A percentile compares a stretch with the other conserved stretches of the same genome.
Evolutionary conservation across 2,113 vertebrate species (phyloP).

Genomic region (Aepyceros melampus): DNA sequence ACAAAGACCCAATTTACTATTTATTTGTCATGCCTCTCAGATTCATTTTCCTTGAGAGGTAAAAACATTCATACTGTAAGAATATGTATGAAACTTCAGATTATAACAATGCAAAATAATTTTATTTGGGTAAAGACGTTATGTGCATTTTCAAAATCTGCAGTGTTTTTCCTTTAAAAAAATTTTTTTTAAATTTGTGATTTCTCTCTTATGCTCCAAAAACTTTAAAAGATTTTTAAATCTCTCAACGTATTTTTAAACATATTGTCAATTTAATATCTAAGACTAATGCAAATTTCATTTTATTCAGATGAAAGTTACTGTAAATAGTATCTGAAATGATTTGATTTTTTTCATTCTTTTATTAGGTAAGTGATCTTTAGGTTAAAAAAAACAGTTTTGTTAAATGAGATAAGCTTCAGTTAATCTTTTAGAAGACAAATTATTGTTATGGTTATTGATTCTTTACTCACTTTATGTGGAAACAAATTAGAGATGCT

Average conservation of each 20-base stretch:
- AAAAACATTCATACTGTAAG: neutral
- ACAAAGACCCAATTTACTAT: neutral
- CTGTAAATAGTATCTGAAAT: neutral
- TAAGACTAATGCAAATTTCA: conserved; percentile 2
- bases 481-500: conserved; percentile 53
- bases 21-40: neutral
- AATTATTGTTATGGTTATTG: conserved; percentile 47
- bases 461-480: conserved; percentile 39
- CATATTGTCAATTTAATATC: neutral
- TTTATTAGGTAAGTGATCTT: conserved; percentile 17
- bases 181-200: neutral
- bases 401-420: neutral
- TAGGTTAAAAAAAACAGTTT: neutral
- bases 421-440: conserved; percentile 38
- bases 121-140: neutral
- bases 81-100: neutral
- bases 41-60: neutral
- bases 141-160: neutral
- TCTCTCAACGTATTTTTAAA: neutral
- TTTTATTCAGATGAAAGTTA: conserved; percentile 31
- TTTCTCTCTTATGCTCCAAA: neutral
- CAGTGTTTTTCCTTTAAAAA: neutral
- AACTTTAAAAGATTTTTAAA: conserved; percentile 4
- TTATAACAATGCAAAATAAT: neutral
- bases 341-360: neutral